A percentile compares a stretch with the other conserved stretches of the same genome.
Evolutionary conservation across 2,888 invertebrate genomes (phyloP).

Genomic region (Oxyteleia sp.): DNA sequence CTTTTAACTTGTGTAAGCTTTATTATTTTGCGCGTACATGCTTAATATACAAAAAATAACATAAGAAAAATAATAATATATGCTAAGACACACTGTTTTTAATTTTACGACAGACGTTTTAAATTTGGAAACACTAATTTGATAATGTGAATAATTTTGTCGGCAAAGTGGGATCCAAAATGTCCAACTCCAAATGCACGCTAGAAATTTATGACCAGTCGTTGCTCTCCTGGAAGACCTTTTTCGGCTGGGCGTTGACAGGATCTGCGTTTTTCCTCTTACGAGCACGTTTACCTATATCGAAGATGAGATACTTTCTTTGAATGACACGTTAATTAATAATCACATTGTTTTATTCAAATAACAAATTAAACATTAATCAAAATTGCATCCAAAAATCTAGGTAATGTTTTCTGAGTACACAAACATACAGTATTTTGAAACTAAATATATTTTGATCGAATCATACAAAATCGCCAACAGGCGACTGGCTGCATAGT

Average conservation of each 20-base stretch:
- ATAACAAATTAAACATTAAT: not conserved
- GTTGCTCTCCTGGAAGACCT: conserved; percentile 80
- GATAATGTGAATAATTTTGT: not conserved
- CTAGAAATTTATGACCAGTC: conserved; percentile 77
- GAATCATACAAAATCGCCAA: conserved; percentile 36
- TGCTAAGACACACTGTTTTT: not conserved
- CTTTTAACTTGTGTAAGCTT: no score
- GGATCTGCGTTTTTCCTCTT: conserved; percentile 78
- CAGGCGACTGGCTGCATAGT: conserved; percentile 4
- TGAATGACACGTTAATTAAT: conserved; percentile 27
- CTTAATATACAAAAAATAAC: not conserved
- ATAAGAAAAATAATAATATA: not conserved
- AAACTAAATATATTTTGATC: conserved; percentile 47
- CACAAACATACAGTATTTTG: conserved; percentile 31
- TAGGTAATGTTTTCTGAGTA: conserved; percentile 38
- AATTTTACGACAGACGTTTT: not conserved
- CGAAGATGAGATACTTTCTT: conserved; percentile 77
- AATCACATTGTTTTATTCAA: conserved; percentile 1
- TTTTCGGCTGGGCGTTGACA: conserved; percentile 71
- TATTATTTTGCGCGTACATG: not conserved
- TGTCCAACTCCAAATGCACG: conserved; percentile 9
- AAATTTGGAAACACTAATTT: not conserved
- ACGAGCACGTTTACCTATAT: conserved; percentile 84
- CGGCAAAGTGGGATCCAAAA: conserved; percentile 5
- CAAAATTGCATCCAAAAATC: not conserved